Percentiles rank a stretch among this genome's conserved stretches.
phyloP scores from a whole-genome alignment of 2,888 invertebrate species.

The Sialis fuliginosa region DNA sequence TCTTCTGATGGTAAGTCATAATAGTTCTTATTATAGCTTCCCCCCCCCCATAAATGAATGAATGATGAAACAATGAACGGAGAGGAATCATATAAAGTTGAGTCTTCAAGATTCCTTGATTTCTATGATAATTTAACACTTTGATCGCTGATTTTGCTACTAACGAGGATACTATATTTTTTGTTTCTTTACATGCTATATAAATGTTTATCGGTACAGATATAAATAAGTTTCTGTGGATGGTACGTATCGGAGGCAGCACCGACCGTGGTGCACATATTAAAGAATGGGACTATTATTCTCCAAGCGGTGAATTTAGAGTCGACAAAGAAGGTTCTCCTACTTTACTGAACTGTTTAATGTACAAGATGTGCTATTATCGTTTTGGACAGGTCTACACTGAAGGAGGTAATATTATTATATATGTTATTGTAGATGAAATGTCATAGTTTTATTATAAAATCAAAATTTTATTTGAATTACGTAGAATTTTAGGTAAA shows the following conservation, averaged over 20 bases:
- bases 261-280: constrained; percentile 90
- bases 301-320: constrained; percentile 86
- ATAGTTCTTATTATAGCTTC: not conserved
- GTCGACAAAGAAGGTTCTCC: constrained; percentile 89
- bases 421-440: too few species aligned
- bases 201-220: constrained; percentile 33
- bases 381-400: constrained; percentile 93
- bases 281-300: constrained; percentile 93
- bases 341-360: constrained; percentile 85
- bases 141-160: constrained; percentile 3
- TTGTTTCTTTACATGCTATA: not conserved
- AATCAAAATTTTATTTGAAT: not conserved
- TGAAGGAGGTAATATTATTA: constrained; percentile 53
- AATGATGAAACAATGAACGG: not conserved
- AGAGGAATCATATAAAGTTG: constrained; percentile 1
- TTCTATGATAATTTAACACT: not conserved
- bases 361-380: constrained; percentile 99
- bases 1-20: constrained; percentile 73
- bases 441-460: too few species aligned
- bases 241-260: constrained; percentile 92
- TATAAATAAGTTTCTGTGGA: constrained; percentile 99
- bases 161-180: not conserved
- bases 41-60: not conserved
- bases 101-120: constrained; percentile 5
- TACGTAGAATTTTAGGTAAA: too few species aligned